phyloP scores from a whole-genome alignment of 2,113 vertebrate species.

The Nothobranchius furzeri region DNA sequence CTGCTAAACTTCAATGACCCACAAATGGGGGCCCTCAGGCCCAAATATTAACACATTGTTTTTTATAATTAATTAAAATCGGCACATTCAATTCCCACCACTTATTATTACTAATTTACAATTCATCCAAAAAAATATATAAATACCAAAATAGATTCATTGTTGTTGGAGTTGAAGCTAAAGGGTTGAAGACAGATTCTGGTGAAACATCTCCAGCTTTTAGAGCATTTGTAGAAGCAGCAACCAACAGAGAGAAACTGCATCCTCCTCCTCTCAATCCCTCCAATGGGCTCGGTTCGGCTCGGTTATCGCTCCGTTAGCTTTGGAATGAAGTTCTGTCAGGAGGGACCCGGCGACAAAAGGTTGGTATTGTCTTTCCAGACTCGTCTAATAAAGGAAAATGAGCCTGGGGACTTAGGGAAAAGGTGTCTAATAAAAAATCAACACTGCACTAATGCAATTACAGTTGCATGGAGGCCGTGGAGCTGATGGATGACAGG shows the following conservation, averaged over 20 bases:
- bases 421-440: conserved; percentile 64
- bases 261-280: conserved; percentile 14
- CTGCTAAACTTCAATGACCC: no score
- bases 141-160: no score
- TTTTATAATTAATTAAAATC: no score
- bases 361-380: conserved; percentile 51
- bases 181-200: no score
- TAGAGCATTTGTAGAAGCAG: background rate
- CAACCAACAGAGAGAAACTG: background rate
- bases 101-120: no score
- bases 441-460: conserved; percentile 64
- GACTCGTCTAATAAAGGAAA: conserved; percentile 64
- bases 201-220: background rate
- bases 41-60: no score
- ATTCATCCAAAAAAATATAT: no score
- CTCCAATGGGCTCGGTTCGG: conserved; percentile 18
- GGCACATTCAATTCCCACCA: no score
- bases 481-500: conserved; percentile 44
- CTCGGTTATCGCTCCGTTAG: conserved; percentile 39
- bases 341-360: conserved; percentile 31
- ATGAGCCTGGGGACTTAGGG: conserved; percentile 64
- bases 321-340: conserved; percentile 44
- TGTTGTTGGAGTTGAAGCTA: no score
- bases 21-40: no score
- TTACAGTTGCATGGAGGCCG: conserved; percentile 45